Percentiles rank a stretch among this genome's conserved stretches.
phyloP scores from a whole-genome alignment of 2,113 vertebrate genomes.

The Carettochelys insculpta region DNA sequence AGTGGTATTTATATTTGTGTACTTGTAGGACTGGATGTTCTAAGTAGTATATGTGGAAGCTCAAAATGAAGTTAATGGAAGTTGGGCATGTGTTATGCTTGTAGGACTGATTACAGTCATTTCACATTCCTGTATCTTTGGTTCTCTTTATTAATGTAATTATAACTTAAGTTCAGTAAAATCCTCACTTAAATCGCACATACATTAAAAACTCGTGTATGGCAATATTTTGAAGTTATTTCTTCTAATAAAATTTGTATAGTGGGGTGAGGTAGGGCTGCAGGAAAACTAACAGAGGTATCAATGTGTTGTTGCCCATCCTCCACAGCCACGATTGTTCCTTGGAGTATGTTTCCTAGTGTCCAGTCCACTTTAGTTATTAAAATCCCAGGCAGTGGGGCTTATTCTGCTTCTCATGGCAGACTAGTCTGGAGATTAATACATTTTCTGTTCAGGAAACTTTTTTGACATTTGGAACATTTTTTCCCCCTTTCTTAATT shows the following conservation, averaged over 20 bases:
- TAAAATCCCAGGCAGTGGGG: background rate
- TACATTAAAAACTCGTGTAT: rapidly evolving
- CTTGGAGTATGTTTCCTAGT: background rate
- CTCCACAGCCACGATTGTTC: background rate
- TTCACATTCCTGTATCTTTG: background rate
- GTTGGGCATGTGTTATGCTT: rapidly evolving
- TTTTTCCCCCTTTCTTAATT: background rate
- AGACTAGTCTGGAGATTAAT: background rate
- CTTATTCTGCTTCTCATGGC: background rate
- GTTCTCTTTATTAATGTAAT: background rate
- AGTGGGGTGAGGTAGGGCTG: background rate
- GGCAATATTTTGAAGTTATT: background rate
- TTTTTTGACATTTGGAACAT: background rate
- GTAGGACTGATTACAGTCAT: background rate
- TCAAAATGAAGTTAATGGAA: background rate
- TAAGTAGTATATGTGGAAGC: background rate
- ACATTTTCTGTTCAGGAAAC: background rate
- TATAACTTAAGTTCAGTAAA: background rate
- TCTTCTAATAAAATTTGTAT: background rate
- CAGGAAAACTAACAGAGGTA: rapidly evolving
- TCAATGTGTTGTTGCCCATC: background rate
- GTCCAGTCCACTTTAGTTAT: background rate
- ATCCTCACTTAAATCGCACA: background rate
- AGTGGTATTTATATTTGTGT: rapidly evolving
- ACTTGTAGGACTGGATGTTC: background rate